These are phyloP conservation scores for Sesia apiformis DNA, from an alignment of 2,888 invertebrate species.

Conservation along the genomic window DNA sequence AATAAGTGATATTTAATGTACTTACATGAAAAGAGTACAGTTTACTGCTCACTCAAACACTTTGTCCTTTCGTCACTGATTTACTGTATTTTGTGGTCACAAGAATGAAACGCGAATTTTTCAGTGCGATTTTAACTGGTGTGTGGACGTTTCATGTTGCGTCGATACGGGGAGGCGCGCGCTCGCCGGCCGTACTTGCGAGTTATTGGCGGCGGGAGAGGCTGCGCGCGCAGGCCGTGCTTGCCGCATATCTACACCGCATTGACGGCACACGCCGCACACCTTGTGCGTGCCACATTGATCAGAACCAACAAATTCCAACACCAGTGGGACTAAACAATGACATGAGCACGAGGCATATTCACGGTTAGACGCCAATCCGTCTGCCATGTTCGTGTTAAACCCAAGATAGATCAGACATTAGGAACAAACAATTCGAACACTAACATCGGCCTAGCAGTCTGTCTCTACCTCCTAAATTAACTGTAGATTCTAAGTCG, in stretches of 20 bases:
- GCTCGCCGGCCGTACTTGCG: constrained; percentile 32
- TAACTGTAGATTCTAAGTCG: too few species aligned
- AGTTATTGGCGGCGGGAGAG: constrained; percentile 36
- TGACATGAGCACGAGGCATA: too few species aligned
- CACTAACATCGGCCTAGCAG: too few species aligned
- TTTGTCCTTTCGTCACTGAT: not conserved
- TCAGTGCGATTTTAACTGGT: not conserved
- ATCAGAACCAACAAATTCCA: not conserved
- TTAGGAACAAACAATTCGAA: too few species aligned
- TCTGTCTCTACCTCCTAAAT: too few species aligned
- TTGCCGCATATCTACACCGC: constrained; percentile 28
- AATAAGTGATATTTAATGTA: not conserved
- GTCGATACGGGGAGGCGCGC: constrained; percentile 30
- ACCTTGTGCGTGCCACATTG: not conserved
- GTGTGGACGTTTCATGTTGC: not conserved
- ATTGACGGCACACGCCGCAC: constrained; percentile 6
- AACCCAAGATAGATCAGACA: too few species aligned
- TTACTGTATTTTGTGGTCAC: not conserved
- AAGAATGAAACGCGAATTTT: not conserved
- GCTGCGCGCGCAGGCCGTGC: constrained; percentile 37
- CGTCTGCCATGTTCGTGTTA: too few species aligned
- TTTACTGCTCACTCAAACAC: not conserved
- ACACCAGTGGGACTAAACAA: too few species aligned
- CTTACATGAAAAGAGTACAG: not conserved
- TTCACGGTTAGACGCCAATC: too few species aligned